These are phyloP conservation scores for Procavia capensis DNA, from an alignment of 2,113 vertebrate genomes.

Conservation along the genomic window DNA sequence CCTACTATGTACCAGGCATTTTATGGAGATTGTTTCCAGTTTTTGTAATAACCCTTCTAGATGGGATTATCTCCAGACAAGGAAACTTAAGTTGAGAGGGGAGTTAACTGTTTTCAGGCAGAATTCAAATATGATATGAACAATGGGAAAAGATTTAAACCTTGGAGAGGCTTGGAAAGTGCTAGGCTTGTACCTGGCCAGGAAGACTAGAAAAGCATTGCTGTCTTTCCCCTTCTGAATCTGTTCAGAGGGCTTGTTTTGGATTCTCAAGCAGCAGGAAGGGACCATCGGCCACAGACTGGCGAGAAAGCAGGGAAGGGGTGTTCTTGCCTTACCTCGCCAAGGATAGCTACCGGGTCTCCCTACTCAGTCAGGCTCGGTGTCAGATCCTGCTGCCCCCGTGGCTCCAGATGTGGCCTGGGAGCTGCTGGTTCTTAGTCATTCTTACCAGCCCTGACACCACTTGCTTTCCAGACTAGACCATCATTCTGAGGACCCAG, in stretches of 20 bases:
- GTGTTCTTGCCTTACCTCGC: neutral
- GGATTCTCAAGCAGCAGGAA: neutral
- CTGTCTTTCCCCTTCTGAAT: neutral
- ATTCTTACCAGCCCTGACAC: neutral
- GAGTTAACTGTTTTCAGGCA: neutral
- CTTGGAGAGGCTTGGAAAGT: neutral
- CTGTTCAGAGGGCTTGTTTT: neutral
- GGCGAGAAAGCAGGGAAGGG: neutral
- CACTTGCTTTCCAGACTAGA: constrained; percentile 60
- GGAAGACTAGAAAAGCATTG: neutral
- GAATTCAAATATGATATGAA: neutral
- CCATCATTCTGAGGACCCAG: constrained; percentile 68
- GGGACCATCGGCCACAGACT: neutral
- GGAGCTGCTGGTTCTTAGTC: neutral
- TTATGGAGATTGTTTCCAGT: neutral
- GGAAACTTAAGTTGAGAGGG: neutral
- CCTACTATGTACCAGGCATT: neutral
- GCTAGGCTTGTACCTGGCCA: neutral
- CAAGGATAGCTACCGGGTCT: neutral
- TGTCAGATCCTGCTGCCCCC: neutral
- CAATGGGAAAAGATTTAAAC: neutral
- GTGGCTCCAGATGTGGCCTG: constrained; percentile 49
- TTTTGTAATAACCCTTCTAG: neutral
- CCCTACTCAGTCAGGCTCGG: neutral
- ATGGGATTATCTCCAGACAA: neutral